Conservation (phyloP, 2,888 invertebrate genomes). For the Mystacides longicornis region DNA sequence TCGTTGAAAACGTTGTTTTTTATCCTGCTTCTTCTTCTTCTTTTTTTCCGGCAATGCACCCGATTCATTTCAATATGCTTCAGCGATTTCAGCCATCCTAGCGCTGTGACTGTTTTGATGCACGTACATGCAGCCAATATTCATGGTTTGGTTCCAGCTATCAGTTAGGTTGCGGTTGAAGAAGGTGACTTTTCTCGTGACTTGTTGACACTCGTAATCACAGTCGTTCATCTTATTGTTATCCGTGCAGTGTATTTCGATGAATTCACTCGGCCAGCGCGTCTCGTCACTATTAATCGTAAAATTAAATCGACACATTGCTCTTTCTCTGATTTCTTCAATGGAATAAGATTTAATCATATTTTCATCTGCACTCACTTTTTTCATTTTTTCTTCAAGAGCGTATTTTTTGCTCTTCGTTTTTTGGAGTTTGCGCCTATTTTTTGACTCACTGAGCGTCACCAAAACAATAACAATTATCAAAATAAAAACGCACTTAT, state of each 20-base stretch:
- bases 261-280: conserved; percentile 16
- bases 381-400: too few species aligned
- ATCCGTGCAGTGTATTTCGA: conserved; percentile 11
- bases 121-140: neutral
- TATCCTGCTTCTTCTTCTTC: too few species aligned
- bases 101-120: too few species aligned
- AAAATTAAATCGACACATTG: conserved; percentile 15
- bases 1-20: too few species aligned
- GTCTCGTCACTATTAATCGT: conserved; percentile 11
- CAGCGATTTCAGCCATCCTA: too few species aligned
- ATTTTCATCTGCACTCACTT: too few species aligned
- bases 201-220: neutral
- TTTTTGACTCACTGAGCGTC: neutral
- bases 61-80: too few species aligned
- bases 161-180: neutral
- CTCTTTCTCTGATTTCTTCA: conserved; percentile 9
- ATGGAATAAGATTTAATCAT: conserved; percentile 6
- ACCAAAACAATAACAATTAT: neutral
- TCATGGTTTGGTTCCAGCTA: neutral
- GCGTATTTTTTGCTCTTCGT: neutral
- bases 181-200: neutral
- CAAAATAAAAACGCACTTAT: neutral
- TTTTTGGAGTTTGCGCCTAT: neutral
- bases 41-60: too few species aligned
- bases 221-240: neutral